These are phyloP conservation scores for Lepidochrysops patricia DNA, from an alignment of 2,888 invertebrate genomes.

Conservation along the genomic window DNA sequence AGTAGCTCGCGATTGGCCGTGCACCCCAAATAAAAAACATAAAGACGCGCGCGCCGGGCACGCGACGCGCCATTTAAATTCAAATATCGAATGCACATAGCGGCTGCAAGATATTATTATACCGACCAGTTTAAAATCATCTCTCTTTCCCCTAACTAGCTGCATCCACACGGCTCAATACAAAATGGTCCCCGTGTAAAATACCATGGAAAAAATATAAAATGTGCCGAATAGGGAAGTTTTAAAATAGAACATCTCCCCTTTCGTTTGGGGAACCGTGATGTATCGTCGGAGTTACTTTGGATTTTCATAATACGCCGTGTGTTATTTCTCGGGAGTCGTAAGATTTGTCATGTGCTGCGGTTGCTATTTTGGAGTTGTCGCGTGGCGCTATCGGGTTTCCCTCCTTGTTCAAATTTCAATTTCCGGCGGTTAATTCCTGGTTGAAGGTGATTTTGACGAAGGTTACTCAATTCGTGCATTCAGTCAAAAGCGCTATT, in stretches of 20 bases:
- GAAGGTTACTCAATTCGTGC: too few relatives aligned
- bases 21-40: conserved; percentile 61
- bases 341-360: conserved; percentile 72
- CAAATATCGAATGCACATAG: conserved; percentile 60
- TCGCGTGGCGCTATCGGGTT: conserved; percentile 59
- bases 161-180: conserved; percentile 24
- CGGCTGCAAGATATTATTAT: conserved; percentile 65
- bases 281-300: conserved; percentile 68
- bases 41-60: conserved; percentile 60
- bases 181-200: conserved; percentile 47
- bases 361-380: conserved; percentile 64
- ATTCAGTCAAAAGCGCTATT: too few relatives aligned
- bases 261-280: conserved; percentile 64
- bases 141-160: conserved; percentile 25
- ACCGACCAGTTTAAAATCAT: conserved; percentile 44
- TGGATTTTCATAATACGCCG: conserved; percentile 72
- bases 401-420: conserved; percentile 53
- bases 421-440: conserved; percentile 34
- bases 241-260: conserved; percentile 66
- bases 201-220: conserved; percentile 69
- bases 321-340: conserved; percentile 68
- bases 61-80: conserved; percentile 57
- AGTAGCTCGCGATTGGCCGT: conserved; percentile 51
- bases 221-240: conserved; percentile 63
- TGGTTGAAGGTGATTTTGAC: too few relatives aligned